phyloP scores from a whole-genome alignment of 2,113 vertebrate genomes.

The Leiothrix lutea region DNA sequence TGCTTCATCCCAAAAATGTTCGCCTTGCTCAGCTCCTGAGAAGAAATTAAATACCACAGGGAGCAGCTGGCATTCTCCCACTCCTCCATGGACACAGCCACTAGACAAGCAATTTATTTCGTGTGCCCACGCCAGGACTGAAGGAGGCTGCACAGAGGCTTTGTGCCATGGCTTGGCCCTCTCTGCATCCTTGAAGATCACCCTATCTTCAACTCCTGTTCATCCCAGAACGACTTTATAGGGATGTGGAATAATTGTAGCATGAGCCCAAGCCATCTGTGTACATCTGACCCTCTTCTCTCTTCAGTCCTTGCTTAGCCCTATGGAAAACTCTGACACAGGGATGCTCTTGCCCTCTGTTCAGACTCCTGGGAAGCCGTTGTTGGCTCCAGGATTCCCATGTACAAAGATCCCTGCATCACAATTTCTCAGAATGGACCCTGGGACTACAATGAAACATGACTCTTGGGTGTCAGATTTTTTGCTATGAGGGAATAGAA shows the following conservation, averaged over 20 bases:
- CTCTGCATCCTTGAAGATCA: background rate
- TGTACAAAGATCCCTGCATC: background rate
- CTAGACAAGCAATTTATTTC: background rate
- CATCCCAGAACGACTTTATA: background rate
- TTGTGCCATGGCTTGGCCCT: background rate
- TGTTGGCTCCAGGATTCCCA: background rate
- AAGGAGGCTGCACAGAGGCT: background rate
- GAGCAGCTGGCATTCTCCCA: slow-evolving; percentile 41
- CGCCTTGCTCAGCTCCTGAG: background rate
- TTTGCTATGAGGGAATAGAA: background rate
- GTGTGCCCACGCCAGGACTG: background rate
- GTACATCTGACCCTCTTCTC: background rate
- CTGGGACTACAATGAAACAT: background rate
- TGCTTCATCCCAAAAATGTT: background rate
- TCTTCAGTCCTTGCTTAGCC: background rate
- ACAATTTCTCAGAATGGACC: background rate
- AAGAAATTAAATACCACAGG: background rate
- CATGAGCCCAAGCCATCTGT: background rate
- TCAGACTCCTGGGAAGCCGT: background rate
- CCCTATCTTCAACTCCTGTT: background rate
- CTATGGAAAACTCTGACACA: background rate
- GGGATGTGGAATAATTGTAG: background rate
- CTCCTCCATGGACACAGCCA: background rate
- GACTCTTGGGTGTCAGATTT: background rate
- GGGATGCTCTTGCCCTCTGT: background rate